Evolutionary conservation across 2,888 invertebrate genomes (phyloP), one percentile per base, ranked within the genome.

Genomic region (Conistra vaccinii): DNA sequence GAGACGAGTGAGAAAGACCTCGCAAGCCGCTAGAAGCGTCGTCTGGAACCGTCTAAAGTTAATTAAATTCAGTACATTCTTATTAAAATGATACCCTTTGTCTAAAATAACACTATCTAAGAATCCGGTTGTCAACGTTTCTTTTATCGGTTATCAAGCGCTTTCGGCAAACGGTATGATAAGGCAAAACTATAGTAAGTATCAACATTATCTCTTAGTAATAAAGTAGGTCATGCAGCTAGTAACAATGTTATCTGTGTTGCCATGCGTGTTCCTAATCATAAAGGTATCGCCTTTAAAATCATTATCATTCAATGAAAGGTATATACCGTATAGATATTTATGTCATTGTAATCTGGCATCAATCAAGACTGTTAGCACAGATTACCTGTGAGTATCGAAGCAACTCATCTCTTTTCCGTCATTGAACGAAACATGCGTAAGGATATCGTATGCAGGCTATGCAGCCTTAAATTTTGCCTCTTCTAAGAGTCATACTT

Each of bases 211-310:
- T 80, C 57, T 71, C 6, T 61, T 45, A 80, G 53, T 76, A 77
- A 78, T 71, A 73, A 85, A 85, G 48, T 85, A 67, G 84, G 83
- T 78, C 83, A 76, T 55, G 60, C 63, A 70, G 35, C 48, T 68
- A 68, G 29, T 69, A 65, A 76, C 76, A 67, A 75, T 77, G 60
- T 80, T 83, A 77, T 85, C 76, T 73, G 51, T 29, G 80, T 83
- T 79, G 58, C 78, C 42, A 78, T 60, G 67, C 69, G 6, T 39
- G 57, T 48, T 29, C 35, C n/a, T 67, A 70, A 70, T 80, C 35
- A n/a, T 55, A 67, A 57, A 67, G 17, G 12, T 4, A 58, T 67
- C 17, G 17, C 26, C 20, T 60, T 48, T 39, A 39, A 71, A 71
- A 73, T 48, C 1, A 20, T 26, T 48, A 72, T 72, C 17, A 35